Conservation (phyloP, 92 coral and sea anemone genomes). For the Metridium senile region DNA sequence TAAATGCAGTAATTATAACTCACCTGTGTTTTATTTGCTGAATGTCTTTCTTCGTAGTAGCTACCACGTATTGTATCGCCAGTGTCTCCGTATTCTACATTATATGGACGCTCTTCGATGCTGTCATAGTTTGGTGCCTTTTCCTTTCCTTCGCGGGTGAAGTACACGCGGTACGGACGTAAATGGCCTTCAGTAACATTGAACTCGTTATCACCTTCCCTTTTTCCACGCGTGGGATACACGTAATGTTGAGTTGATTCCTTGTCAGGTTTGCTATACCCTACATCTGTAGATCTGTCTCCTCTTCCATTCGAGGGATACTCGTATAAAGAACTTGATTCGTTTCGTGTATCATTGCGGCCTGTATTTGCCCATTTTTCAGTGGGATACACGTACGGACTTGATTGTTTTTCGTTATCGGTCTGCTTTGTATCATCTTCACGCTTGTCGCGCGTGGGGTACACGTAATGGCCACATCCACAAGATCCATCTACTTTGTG, state of each 20-base stretch:
- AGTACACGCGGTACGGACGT: neutral
- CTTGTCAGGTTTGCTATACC: neutral
- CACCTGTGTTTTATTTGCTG: neutral
- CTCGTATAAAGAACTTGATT: neutral
- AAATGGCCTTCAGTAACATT: neutral
- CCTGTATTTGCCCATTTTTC: neutral
- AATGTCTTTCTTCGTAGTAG: neutral
- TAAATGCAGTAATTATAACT: neutral
- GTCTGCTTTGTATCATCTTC: neutral
- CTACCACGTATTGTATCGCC: neutral
- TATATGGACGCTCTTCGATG: neutral
- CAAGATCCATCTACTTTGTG: neutral
- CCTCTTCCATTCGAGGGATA: neutral
- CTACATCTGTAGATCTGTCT: too few relatives aligned
- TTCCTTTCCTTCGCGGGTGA: neutral
- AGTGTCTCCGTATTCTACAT: neutral
- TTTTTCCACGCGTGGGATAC: neutral
- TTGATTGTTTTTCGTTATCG: neutral
- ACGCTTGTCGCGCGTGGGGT: constrained; percentile 1
- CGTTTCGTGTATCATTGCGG: neutral
- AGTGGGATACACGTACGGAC: too few relatives aligned
- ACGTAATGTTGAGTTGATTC: neutral
- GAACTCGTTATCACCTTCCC: too few relatives aligned
- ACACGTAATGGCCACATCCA: constrained; percentile 4
- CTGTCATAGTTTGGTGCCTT: neutral